Base-by-base conservation (phyloP, 2,113 vertebrate genomes). In the Brachypodius melanocephalos region DNA sequence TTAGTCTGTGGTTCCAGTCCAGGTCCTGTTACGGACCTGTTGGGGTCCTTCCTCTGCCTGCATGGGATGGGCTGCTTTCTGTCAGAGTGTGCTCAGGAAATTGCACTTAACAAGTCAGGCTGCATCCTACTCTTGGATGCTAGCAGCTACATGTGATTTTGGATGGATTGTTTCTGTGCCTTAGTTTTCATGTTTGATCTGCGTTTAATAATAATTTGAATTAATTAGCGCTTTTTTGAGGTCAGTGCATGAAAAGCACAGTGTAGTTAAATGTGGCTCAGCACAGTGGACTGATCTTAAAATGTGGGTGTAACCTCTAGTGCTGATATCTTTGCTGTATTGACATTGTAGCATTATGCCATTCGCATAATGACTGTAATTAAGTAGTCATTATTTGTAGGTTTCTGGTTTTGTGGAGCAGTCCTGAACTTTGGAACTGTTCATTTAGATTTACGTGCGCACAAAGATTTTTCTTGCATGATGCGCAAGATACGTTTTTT, bases 401-500 rank as follows among this genome's bases (percentile, higher is more conserved):
- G 20, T 65, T 92, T 81, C 49, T 92, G 49, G 25, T 57, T 49
- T 72, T 72, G 29, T 31, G 51, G 20, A 31, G 29, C 26, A 24
- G 36, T 78, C 21, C 2, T 17, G 21, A 78, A 38, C 14, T 88
- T 92, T 14, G n/a, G 18, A 73, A 29, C 28, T 51, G 24, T 63
- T 84, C 3, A 8, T 78, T 77, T 86, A 43, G 17, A 63, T 72
- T 54, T 34, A 73, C 14, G 18, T 1, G 2, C 18, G 25, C 24
- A 63, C 34, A 20, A 25, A 48, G 15, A 24, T 66, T 67, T 80
- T 86, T 86, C 73, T 72, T 68, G 57, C 11, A 4, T n/a, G 18
- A 25, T 84, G 16, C 3, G 0, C 26, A 52, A 61, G 24, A 57
- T 46, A 18, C 0, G 0, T 1, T 32, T 54, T 78, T 61, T 66